Conservation (phyloP, 2,797 vertebrate genomes). For the Synaphobranchus kaupii region DNA sequence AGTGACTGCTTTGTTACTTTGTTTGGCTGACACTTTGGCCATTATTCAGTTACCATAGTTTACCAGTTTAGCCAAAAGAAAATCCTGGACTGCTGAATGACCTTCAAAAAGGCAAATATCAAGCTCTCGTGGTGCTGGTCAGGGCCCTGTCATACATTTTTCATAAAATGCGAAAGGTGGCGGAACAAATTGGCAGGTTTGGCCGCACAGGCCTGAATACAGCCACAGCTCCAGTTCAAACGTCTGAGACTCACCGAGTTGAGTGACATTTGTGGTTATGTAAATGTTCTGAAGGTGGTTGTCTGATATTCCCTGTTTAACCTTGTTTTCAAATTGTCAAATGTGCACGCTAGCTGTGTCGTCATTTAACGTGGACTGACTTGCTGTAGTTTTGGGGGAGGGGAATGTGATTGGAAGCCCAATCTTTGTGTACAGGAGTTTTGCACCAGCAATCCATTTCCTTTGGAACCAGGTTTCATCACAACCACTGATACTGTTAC, state of each 20-base stretch:
- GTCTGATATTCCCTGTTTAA: neutral
- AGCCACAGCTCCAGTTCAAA: neutral
- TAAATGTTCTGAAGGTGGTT: neutral
- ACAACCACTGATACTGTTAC: neutral
- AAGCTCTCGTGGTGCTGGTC: neutral
- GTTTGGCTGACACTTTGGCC: neutral
- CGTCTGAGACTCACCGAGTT: neutral
- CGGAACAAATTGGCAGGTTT: neutral
- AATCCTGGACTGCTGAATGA: neutral
- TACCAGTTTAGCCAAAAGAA: neutral
- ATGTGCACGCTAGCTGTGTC: constrained; percentile 10
- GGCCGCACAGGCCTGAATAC: neutral
- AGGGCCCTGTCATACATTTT: neutral
- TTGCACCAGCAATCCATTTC: neutral
- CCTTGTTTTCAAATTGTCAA: neutral
- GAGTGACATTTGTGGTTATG: neutral
- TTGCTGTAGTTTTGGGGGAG: neutral
- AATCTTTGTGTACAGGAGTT: neutral
- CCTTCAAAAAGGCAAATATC: neutral
- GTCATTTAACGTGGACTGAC: neutral
- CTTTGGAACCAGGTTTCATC: constrained; percentile 6
- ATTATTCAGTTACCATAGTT: constrained; percentile 4
- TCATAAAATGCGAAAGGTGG: neutral
- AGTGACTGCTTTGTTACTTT: constrained; percentile 34
- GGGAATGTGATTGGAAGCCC: neutral